Evolutionary conservation across 2,888 invertebrate genomes (phyloP).

Genomic region (Andrena minutula): DNA sequence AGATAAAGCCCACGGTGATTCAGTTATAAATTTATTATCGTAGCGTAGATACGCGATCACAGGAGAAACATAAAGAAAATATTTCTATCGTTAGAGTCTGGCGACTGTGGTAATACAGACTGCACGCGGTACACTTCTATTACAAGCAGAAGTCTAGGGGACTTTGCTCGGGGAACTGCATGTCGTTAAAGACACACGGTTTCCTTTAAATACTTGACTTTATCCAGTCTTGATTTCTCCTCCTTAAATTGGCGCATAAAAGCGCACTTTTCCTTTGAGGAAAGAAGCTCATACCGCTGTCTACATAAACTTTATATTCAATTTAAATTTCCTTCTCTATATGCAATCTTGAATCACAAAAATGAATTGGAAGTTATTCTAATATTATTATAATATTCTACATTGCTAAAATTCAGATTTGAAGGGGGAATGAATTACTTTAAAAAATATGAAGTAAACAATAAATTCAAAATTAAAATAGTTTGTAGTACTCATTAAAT

Average conservation of each 20-base stretch:
- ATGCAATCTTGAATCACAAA: background rate
- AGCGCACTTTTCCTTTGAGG: conserved; percentile 15
- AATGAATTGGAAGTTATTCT: background rate
- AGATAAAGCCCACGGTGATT: conserved; percentile 1
- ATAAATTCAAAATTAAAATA: too few species aligned
- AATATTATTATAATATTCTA: background rate
- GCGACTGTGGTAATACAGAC: conserved; percentile 54
- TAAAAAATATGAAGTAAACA: background rate
- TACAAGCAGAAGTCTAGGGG: conserved; percentile 48
- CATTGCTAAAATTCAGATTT: background rate
- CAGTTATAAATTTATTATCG: conserved; percentile 33
- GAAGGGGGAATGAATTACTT: background rate
- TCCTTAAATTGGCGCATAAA: conserved; percentile 37
- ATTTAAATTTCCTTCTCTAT: background rate
- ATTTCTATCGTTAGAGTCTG: conserved; percentile 37
- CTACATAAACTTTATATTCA: conserved; percentile 24
- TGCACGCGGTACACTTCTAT: conserved; percentile 55
- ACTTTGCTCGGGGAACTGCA: conserved; percentile 57
- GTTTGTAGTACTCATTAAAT: too few species aligned
- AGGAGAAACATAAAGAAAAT: conserved; percentile 44
- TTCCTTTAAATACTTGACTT: conserved; percentile 64
- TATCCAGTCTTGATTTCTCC: conserved; percentile 60
- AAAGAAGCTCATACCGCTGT: background rate
- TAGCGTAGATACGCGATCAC: conserved; percentile 12
- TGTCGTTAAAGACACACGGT: conserved; percentile 67